Percentiles rank a stretch among this genome's conserved stretches.
Evolutionary conservation across 2,797 vertebrate genomes (phyloP).

Genomic region (Sebastes wilsoni): DNA sequence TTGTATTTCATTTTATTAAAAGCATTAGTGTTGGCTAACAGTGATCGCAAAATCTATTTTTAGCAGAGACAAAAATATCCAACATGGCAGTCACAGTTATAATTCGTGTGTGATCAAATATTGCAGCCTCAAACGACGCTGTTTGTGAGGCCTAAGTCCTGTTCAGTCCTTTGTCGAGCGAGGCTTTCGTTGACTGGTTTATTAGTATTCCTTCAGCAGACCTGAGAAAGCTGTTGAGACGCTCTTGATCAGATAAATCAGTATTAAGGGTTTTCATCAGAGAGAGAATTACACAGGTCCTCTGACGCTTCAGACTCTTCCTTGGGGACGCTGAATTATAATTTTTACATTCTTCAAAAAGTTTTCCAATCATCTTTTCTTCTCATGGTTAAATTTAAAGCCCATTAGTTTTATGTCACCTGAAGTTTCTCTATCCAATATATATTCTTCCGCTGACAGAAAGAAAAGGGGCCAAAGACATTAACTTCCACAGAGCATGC

Average conservation of each 20-base stretch:
- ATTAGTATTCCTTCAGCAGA: slow-evolving; percentile 77
- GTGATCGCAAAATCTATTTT: neutral
- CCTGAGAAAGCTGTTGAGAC: slow-evolving; percentile 62
- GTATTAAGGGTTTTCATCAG: slow-evolving; percentile 78
- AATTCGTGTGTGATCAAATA: slow-evolving; percentile 9
- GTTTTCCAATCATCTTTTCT: slow-evolving; percentile 77
- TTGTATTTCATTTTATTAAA: neutral
- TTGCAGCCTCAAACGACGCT: neutral
- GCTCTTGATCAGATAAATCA: slow-evolving; percentile 80
- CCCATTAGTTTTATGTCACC: slow-evolving; percentile 75
- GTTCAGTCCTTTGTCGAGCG: slow-evolving; percentile 35
- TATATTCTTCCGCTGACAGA: slow-evolving; percentile 39
- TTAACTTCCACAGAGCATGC: slow-evolving; percentile 25
- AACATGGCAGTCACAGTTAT: neutral
- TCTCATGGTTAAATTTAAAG: slow-evolving; percentile 77
- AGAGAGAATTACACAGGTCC: slow-evolving; percentile 73
- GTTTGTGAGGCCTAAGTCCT: slow-evolving; percentile 8
- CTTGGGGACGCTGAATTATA: slow-evolving; percentile 58
- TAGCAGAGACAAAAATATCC: neutral
- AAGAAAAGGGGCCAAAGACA: slow-evolving; percentile 33
- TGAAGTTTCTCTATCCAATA: slow-evolving; percentile 49
- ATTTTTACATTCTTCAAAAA: slow-evolving; percentile 74
- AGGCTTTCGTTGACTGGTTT: slow-evolving; percentile 41
- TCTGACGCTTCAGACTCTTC: slow-evolving; percentile 48
- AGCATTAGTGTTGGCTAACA: neutral